Percentiles rank a stretch among this genome's conserved stretches.
phyloP scores from a whole-genome alignment of 2,797 vertebrate genomes.

The Ispidina picta region DNA sequence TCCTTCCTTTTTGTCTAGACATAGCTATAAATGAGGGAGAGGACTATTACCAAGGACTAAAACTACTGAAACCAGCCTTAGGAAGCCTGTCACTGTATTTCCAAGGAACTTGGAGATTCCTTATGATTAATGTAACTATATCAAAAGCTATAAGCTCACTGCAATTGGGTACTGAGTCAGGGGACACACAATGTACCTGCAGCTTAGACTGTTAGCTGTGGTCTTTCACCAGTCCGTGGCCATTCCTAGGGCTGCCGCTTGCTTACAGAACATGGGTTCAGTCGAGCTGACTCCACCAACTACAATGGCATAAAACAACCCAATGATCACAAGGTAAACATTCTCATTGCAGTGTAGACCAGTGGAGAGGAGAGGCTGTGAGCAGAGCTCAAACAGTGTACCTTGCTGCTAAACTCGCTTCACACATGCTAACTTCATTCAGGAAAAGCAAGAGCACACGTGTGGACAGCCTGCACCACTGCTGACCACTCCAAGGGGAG shows the following conservation, averaged over 20 bases:
- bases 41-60: slow-evolving; percentile 53
- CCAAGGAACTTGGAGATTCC: slow-evolving; percentile 38
- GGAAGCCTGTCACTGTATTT: neutral
- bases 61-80: slow-evolving; percentile 14
- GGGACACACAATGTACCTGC: neutral
- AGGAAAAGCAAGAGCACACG: neutral
- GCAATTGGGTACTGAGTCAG: neutral
- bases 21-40: slow-evolving; percentile 52
- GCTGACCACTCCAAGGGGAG: rapidly evolving
- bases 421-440: neutral
- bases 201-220: neutral
- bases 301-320: neutral
- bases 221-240: neutral
- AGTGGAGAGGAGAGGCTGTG: neutral
- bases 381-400: neutral
- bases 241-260: neutral
- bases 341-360: neutral
- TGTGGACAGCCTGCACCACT: rapidly evolving
- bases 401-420: neutral
- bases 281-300: neutral
- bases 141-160: slow-evolving; percentile 2
- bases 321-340: rapidly evolving
- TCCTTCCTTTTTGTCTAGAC: slow-evolving; percentile 52
- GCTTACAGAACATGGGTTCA: neutral
- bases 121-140: slow-evolving; percentile 8